These are phyloP conservation scores for Drosophila watanabei DNA, from an alignment of 1,140 invertebrate genomes.

Conservation along the genomic window DNA sequence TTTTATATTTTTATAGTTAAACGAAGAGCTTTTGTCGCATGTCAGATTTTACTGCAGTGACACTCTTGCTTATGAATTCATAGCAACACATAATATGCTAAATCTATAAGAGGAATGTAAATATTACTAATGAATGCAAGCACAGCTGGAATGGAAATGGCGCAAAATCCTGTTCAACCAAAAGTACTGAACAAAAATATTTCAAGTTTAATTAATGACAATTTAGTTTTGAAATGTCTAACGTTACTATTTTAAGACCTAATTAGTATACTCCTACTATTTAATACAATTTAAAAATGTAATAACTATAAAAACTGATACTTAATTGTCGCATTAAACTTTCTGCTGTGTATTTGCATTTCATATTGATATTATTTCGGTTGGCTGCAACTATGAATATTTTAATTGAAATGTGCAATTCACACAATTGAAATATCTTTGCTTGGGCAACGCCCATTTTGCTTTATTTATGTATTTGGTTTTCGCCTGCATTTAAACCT, in stretches of 20 bases:
- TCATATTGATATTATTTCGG: slow-evolving; percentile 14
- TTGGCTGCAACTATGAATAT: slow-evolving; percentile 30
- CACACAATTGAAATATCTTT: slow-evolving; percentile 31
- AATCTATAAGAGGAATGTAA: slow-evolving; percentile 17
- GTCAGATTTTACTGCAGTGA: slow-evolving; percentile 14
- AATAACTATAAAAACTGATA: no score
- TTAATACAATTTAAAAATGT: neutral
- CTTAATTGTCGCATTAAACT: neutral
- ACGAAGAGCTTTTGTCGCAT: neutral
- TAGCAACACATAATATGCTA: slow-evolving; percentile 7
- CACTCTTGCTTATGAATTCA: slow-evolving; percentile 11
- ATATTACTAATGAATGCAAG: slow-evolving; percentile 8
- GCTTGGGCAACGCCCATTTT: neutral
- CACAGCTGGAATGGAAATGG: slow-evolving; percentile 10
- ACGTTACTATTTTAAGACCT: neutral
- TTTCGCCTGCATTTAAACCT: slow-evolving; percentile 64
- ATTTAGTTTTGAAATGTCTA: neutral
- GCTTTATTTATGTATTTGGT: slow-evolving; percentile 44
- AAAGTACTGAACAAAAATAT: neutral
- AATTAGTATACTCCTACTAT: no score
- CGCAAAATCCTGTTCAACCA: neutral
- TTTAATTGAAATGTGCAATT: slow-evolving; percentile 53
- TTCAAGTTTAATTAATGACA: neutral
- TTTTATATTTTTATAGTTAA: neutral
- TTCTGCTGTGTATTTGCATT: neutral